Evolutionary conservation across 2,797 vertebrate species (phyloP).

Genomic region (Poeciliopsis infans): DNA sequence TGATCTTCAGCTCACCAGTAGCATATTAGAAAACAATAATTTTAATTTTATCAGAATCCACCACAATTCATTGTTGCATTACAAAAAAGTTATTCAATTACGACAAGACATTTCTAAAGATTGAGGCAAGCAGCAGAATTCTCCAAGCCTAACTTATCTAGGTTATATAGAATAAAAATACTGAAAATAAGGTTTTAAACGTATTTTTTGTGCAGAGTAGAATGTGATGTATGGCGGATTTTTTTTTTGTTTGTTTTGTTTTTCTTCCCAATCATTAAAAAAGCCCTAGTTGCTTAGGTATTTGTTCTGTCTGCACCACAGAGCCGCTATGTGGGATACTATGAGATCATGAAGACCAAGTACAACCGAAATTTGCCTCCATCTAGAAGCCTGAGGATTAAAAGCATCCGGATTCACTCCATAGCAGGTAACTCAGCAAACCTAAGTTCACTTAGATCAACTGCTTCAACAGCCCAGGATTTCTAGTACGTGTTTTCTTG

Average conservation of each 20-base stretch:
- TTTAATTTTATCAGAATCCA: background rate
- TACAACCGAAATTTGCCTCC: conserved; percentile 87
- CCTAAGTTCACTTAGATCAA: background rate
- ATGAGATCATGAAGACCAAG: conserved; percentile 89
- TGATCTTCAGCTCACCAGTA: background rate
- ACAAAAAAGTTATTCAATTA: background rate
- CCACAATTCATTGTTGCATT: background rate
- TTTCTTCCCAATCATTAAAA: background rate
- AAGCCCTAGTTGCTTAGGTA: background rate
- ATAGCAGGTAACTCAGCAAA: conserved; percentile 83
- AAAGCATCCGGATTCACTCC: conserved; percentile 88
- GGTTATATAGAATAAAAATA: background rate
- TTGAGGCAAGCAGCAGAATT: background rate
- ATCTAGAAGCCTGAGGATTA: conserved; percentile 83
- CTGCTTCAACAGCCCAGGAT: background rate
- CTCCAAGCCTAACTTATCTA: background rate
- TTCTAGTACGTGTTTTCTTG: background rate
- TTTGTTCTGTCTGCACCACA: conserved; percentile 59
- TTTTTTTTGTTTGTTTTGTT: background rate
- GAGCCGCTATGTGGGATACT: conserved; percentile 96
- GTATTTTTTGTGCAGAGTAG: background rate
- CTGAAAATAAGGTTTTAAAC: background rate
- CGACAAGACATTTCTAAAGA: background rate
- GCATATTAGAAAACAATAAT: background rate
- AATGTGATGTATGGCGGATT: background rate